phyloP scores from a whole-genome alignment of 1,140 invertebrate genomes.

The Venustaconcha ellipsiformis region DNA sequence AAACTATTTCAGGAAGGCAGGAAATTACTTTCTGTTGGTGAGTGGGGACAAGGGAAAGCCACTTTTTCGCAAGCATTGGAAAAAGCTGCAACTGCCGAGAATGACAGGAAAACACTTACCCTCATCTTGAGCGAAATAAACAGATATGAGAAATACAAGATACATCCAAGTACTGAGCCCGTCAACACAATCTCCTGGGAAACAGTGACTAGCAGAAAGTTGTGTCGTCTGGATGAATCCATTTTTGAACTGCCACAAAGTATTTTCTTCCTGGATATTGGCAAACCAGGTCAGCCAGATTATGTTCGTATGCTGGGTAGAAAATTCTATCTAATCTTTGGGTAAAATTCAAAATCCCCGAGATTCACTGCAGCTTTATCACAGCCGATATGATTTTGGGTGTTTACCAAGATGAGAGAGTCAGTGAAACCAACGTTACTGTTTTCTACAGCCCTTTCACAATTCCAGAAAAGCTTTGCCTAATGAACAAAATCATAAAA shows the following conservation, averaged over 20 bases:
- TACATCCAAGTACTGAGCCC: background rate
- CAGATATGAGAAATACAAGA: slow-evolving; percentile 30
- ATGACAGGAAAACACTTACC: slow-evolving; percentile 35
- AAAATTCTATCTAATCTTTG: slow-evolving; percentile 40
- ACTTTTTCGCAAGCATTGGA: slow-evolving; percentile 24
- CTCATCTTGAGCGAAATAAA: slow-evolving; percentile 32
- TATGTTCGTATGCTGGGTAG: slow-evolving; percentile 28
- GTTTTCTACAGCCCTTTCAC: slow-evolving; percentile 36
- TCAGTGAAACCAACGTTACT: slow-evolving; percentile 33
- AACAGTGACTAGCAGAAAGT: slow-evolving; percentile 11
- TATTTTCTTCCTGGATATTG: slow-evolving; percentile 40
- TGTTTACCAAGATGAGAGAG: slow-evolving; percentile 34
- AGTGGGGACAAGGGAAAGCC: slow-evolving; percentile 19
- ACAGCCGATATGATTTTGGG: slow-evolving; percentile 47
- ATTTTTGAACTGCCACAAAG: slow-evolving; percentile 36
- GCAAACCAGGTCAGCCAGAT: slow-evolving; percentile 10
- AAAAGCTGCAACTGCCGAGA: background rate
- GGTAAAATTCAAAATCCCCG: slow-evolving; percentile 40
- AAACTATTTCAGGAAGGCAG: slow-evolving; percentile 32
- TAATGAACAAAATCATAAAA: slow-evolving; percentile 36
- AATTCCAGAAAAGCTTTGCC: slow-evolving; percentile 36
- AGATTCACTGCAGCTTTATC: slow-evolving; percentile 46
- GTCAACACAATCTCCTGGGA: slow-evolving; percentile 17
- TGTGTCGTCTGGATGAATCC: slow-evolving; percentile 28
- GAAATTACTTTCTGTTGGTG: slow-evolving; percentile 20